Base-by-base conservation (phyloP, 2,797 vertebrate genomes). In the Anisognathus igniventris region DNA sequence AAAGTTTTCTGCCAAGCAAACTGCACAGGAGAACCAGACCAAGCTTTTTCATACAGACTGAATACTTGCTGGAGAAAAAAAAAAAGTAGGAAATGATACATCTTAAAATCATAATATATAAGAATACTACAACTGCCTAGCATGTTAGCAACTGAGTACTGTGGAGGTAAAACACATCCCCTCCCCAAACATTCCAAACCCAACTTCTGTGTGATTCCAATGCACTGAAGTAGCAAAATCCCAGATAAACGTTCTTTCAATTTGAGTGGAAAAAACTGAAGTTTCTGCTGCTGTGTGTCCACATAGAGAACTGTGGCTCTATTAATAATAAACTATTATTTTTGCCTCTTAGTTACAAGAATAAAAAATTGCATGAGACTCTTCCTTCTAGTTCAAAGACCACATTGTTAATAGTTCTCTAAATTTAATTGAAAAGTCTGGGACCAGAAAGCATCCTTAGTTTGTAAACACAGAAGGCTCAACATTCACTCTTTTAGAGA, bases 1-100 rank as follows among this genome's bases (percentile, higher is more conserved):
- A 99, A 97, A 40, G 97, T 97, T 96, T 98, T 99, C 97, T 99
- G 99, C 99, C 99, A 99, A 86, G 98, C 98, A 95, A 99, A 99
- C 31, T 98, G 98, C 71, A 99, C 94, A 71, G 96, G 97, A 19
- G 98, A 97, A 58, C 98, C 98, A 28, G 97, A 97, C 98, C 98
- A 98, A 64, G 96, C 80, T 96, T 98, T 99, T 85, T 99, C 99
- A 44, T 97, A 93, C 2, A 99, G 97, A 64, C 98, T 97, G 94
- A 99, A 99, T 93, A 99, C 97, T 83, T 98, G 98, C 99, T 99
- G 97, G 42, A 71, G 11, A 30, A 39, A 48, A 51, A 47, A 31
- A 44, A 40, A 64, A 57, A 24, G 42, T 10, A 18, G 30, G 14
- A 58, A 88, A 82, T 91, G 1, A 88, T 3, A 27, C 12, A 85